These are phyloP conservation scores for Manis javanica DNA, from an alignment of 2,797 vertebrate genomes.

Conservation along the genomic window DNA sequence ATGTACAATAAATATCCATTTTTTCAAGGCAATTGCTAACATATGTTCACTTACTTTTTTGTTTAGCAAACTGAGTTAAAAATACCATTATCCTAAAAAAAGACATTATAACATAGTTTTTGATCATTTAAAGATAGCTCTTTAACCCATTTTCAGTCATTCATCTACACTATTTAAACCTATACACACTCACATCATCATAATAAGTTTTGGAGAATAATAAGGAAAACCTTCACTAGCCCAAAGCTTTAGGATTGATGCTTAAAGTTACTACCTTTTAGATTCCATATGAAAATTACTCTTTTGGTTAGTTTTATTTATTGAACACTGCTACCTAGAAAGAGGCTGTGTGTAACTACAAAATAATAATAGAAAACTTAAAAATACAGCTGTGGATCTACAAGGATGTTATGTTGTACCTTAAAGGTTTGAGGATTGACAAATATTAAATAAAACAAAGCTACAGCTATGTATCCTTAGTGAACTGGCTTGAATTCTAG, in stretches of 20 bases:
- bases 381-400: background rate
- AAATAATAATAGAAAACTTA: background rate
- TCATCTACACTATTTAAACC: background rate
- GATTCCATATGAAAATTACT: background rate
- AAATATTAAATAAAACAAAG: background rate
- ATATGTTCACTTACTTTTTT: constrained; percentile 42
- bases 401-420: background rate
- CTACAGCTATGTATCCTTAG: background rate
- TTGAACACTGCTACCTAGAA: background rate
- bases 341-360: background rate
- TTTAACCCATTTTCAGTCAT: background rate
- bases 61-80: constrained; percentile 27
- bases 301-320: background rate
- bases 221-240: background rate
- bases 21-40: background rate
- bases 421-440: background rate
- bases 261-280: background rate
- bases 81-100: background rate
- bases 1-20: background rate
- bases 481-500: background rate
- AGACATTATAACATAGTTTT: background rate
- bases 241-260: background rate
- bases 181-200: background rate
- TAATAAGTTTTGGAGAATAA: constrained; percentile 18
- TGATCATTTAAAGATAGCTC: constrained; percentile 2